Conservation (phyloP, 2,113 vertebrate species). For the Cardinalis cardinalis region DNA sequence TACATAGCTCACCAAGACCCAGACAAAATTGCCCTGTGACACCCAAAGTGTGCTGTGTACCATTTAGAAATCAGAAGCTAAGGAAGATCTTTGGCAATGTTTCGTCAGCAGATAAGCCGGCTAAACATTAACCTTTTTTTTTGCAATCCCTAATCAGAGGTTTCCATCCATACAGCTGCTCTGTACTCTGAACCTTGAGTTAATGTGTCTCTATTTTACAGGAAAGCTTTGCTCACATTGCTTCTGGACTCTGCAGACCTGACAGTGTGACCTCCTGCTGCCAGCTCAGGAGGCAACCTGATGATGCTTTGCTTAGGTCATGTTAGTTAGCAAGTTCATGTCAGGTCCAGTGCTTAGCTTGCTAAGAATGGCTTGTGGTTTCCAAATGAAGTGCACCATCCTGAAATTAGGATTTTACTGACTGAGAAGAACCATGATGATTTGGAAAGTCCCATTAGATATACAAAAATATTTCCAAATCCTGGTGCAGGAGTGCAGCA, state of each 20-base stretch:
- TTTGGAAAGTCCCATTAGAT: not conserved
- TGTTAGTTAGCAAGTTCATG: not conserved
- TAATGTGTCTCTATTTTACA: conserved; percentile 64
- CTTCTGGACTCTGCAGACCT: conserved; percentile 14
- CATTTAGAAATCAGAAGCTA: conserved; percentile 16
- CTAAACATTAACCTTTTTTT: conserved; percentile 64
- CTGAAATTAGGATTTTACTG: not conserved
- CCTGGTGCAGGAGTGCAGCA: not conserved
- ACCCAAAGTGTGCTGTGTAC: not conserved
- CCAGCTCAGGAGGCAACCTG: not conserved
- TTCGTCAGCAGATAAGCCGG: conserved; percentile 48
- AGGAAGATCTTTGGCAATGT: conserved; percentile 55
- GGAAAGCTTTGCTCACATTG: conserved; percentile 31
- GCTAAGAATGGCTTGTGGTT: not conserved
- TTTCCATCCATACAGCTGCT: conserved; percentile 55
- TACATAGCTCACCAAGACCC: not conserved
- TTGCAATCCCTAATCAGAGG: conserved; percentile 57
- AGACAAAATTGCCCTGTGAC: not conserved
- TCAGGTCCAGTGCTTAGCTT: not conserved
- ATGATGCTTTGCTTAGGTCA: not conserved
- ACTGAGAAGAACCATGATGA: not conserved
- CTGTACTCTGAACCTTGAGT: conserved; percentile 64
- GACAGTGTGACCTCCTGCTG: conserved; percentile 7
- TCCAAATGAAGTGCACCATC: not conserved
- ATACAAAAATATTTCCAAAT: not conserved